phyloP scores from a whole-genome alignment of 2,888 invertebrate genomes.

The Ormyrus pomaceus region DNA sequence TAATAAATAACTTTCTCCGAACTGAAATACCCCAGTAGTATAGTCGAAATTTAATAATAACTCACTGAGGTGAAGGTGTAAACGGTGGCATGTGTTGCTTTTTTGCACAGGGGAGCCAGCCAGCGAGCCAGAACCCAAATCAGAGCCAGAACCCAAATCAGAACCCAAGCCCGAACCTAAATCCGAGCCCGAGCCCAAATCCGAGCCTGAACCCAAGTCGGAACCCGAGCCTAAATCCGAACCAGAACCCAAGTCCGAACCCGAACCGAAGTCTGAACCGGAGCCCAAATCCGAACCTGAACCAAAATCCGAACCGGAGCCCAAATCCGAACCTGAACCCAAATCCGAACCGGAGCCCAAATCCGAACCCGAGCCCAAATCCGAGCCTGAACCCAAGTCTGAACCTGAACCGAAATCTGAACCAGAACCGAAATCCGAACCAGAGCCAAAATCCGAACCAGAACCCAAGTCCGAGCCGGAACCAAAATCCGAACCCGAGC shows the following conservation, averaged over 20 bases:
- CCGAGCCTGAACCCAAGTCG: constrained; percentile 67
- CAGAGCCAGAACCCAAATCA: constrained; percentile 71
- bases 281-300: constrained; percentile 69
- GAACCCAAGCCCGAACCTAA: constrained; percentile 75
- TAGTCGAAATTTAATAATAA: constrained; percentile 45
- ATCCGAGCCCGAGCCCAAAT: constrained; percentile 74
- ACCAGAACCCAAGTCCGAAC: constrained; percentile 72
- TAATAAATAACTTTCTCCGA: constrained; percentile 48
- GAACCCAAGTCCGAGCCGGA: constrained; percentile 75
- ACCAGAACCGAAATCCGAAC: constrained; percentile 70
- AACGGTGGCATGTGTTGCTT: constrained; percentile 73
- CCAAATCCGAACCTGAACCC: constrained; percentile 77
- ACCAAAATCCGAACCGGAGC: constrained; percentile 74
- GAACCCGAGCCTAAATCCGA: constrained; percentile 73
- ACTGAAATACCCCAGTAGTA: constrained; percentile 38
- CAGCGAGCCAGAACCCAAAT: constrained; percentile 68
- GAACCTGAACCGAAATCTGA: constrained; percentile 69
- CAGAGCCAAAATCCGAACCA: constrained; percentile 73
- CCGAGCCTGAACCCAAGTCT: constrained; percentile 75
- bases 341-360: constrained; percentile 72
- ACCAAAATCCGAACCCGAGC: constrained; percentile 72
- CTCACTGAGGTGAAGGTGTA: constrained; percentile 68
- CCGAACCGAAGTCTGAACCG: constrained; percentile 65
- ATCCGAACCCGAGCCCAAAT: constrained; percentile 74
- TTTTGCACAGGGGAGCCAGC: constrained; percentile 74